Base-by-base conservation (phyloP, 2,888 invertebrate species). In the Campaea margaritaria region DNA sequence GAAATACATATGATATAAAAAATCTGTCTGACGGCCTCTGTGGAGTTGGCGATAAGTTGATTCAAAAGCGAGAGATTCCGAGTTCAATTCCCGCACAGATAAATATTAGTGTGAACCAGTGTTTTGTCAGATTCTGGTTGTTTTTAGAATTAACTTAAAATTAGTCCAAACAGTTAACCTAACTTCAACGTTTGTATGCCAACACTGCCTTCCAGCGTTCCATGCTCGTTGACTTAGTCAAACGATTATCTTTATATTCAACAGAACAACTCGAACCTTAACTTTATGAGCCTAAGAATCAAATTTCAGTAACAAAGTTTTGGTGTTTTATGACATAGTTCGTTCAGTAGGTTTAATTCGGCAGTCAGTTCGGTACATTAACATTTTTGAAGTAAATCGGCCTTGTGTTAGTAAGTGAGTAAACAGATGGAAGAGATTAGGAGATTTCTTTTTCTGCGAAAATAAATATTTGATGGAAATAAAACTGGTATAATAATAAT, bases 331-430 rank as follows among this genome's bases (percentile, higher is more conserved):
- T 50, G 53, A 52, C 45, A 41, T 58, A 56, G 49, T 61, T 62
- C 53, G 43, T 58, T 49, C 39, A 38, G 56, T 77, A 76, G 73
- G 67, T 73, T 83, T 82, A 82, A 83, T 85, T 85, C 80, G 69
- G 73, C 69, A 65, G 75, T 75, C 74, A 72, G 75, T 74, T 61
- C 65, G 68, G 34, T 27, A 81, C 82, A 88, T 89, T 88, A 85
- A 81, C 82, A 85, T 83, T 83, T 73, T 76, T 67, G 67, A 68
- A 75, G 73, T 74, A 82, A 90, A 85, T 85, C 89, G 80, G 79
- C 82, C 86, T 86, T 84, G 78, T 80, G 82, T 82, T 84, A 80
- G 84, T 83, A 81, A 81, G 78, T 76, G 82, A 82, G 78, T 76
- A 82, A 82, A 85, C 80, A 85, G 80, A 74, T 73, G 67, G 57